Percentiles rank a stretch among this genome's conserved stretches.
These are phyloP conservation scores for Pholis gunnellus DNA, from an alignment of 2,113 vertebrate genomes.

Conservation along the genomic window DNA sequence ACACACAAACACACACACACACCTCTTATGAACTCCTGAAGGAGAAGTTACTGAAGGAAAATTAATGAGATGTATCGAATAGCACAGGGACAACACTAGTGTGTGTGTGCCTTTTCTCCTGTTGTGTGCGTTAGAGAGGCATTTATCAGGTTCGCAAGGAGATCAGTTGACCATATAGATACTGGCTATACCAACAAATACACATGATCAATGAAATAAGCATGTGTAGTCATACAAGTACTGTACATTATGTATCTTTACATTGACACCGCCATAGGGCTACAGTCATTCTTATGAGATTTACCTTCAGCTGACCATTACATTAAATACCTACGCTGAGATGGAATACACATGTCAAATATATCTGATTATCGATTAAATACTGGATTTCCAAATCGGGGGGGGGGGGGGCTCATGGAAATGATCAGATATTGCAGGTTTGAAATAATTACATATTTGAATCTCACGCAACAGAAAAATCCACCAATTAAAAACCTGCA, in stretches of 20 bases:
- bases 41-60: constrained; percentile 47
- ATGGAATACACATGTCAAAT: neutral
- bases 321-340: neutral
- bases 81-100: constrained; percentile 15
- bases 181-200: constrained; percentile 8
- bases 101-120: constrained; percentile 21
- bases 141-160: constrained; percentile 32
- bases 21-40: constrained; percentile 49
- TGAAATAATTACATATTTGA: constrained; percentile 17
- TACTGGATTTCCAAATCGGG: neutral
- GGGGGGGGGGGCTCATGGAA: neutral
- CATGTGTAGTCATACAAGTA: constrained; percentile 3
- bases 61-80: constrained; percentile 53
- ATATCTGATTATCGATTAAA: constrained; percentile 10
- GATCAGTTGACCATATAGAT: constrained; percentile 15
- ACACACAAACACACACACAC: constrained; percentile 38
- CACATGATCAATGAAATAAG: constrained; percentile 27
- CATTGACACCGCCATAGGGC: neutral
- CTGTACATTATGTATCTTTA: neutral
- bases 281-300: neutral
- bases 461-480: neutral
- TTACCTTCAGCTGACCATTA: constrained; percentile 6
- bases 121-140: constrained; percentile 21
- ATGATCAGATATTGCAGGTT: constrained; percentile 19
- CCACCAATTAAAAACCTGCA: neutral